Evolutionary conservation across 2,797 vertebrate species (phyloP), one percentile per base, ranked within the genome.

Genomic region (Sebastiscus tertius): DNA sequence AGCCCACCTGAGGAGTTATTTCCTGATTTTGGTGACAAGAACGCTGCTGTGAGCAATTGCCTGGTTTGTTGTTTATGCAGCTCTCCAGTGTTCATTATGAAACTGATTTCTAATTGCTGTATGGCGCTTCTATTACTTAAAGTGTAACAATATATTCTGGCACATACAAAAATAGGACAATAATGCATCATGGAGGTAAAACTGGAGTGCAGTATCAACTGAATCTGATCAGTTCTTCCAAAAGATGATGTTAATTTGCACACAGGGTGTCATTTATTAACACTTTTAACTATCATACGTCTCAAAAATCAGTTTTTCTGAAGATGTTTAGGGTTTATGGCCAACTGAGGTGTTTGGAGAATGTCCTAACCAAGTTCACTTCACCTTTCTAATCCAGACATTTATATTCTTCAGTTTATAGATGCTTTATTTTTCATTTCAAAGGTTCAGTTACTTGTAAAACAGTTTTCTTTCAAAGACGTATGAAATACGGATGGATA

Each of bases 261-360:
- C n/a, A 2, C 18, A 52, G 20, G 49, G 20, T 52, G 49, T 0
- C 20, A 0, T 52, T n/a, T 52, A 52, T 52, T 52, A 20, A 52
- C 49, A 52, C 8, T 49, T 16, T 46, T 46, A 46, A 46, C 42
- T 18, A 46, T 46, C 20, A 52, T 20, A 52, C 1, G 18, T 52
- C 49, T 52, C 4, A 52, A 71, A 78, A 46, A 64, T 65, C 72
- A 9, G 77, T 73, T 39, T 72, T 18, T 64, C 52, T 70, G 14
- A 74, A 70, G 31, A 73, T 59, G 16, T 75, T 80, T 76, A 2
- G 3, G 18, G 33, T 74, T 70, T 18, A 55, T 22, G n/a, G 2
- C 58, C 14, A 20, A 14, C 63, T 8, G 20, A 39, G 9, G 9
- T 72, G 68, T 79, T 52, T 65, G 46, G 49, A 52, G 49, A n/a